These are phyloP conservation scores for Oophaga sylvatica DNA, from an alignment of 2,797 vertebrate species.

Conservation along the genomic window DNA sequence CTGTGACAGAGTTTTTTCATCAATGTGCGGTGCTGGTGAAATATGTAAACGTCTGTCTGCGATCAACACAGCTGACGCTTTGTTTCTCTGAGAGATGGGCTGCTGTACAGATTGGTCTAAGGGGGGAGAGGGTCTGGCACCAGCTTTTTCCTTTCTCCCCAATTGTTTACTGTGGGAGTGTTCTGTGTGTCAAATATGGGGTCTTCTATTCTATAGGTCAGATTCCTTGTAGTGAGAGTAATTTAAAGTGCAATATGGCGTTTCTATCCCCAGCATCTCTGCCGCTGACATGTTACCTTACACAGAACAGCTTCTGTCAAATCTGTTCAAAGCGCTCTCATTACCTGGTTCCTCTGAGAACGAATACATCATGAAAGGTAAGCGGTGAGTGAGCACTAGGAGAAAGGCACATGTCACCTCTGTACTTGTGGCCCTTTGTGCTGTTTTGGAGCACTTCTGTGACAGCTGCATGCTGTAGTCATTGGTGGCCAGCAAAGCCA, in stretches of 20 bases:
- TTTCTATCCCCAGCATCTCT: constrained; percentile 82
- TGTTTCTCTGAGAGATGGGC: background rate
- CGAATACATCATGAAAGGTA: constrained; percentile 99
- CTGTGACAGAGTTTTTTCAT: background rate
- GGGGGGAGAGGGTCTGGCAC: too few species aligned
- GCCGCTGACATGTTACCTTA: constrained; percentile 89
- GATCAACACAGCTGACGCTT: too few species aligned
- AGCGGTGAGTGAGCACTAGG: background rate
- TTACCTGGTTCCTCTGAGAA: constrained; percentile 96
- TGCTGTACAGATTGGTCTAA: background rate
- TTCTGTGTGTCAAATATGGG: too few species aligned
- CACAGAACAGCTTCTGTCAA: constrained; percentile 90
- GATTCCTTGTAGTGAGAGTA: too few species aligned
- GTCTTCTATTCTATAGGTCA: too few species aligned
- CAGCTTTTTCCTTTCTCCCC: too few species aligned
- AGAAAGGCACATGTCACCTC: background rate
- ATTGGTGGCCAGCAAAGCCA: background rate
- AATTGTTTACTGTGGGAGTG: too few species aligned
- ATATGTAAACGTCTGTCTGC: too few species aligned
- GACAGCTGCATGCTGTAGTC: background rate
- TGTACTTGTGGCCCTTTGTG: background rate
- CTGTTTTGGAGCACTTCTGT: background rate
- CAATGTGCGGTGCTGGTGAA: background rate
- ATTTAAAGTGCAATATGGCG: too few species aligned
- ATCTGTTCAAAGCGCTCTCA: constrained; percentile 92